These are phyloP conservation scores for Galaxea fascicularis DNA, from an alignment of 92 coral and sea anemone species.

Conservation along the genomic window DNA sequence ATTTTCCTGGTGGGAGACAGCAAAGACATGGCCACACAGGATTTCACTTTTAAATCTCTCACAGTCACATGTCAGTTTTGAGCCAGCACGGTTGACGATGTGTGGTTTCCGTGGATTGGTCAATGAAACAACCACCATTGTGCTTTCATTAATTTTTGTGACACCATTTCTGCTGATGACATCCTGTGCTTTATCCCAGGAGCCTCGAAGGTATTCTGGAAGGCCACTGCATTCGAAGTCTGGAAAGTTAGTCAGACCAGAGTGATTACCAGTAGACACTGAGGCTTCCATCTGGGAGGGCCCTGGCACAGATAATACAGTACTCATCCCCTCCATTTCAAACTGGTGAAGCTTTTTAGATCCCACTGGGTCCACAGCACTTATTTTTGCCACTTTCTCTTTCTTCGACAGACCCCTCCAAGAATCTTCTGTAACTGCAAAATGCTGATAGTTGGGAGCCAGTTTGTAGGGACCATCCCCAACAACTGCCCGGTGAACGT, in stretches of 20 bases:
- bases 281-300: slow-evolving; percentile 28
- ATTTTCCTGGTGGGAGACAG: no score
- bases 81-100: slow-evolving; percentile 28
- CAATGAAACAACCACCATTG: slow-evolving; percentile 26
- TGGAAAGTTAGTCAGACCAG: slow-evolving; percentile 34
- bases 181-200: slow-evolving; percentile 44
- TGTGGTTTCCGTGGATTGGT: slow-evolving; percentile 61
- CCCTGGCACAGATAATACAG: not conserved
- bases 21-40: slow-evolving; percentile 53
- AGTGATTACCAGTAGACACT: slow-evolving; percentile 2
- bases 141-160: slow-evolving; percentile 35
- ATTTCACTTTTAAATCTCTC: slow-evolving; percentile 52
- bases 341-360: no score
- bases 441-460: slow-evolving; percentile 42
- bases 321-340: no score
- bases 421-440: slow-evolving; percentile 40
- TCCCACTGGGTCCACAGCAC: slow-evolving; percentile 28
- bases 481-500: slow-evolving; percentile 58
- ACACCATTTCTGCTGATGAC: slow-evolving; percentile 47
- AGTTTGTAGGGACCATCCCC: slow-evolving; percentile 60
- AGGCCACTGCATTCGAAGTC: slow-evolving; percentile 45
- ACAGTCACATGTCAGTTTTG: no score
- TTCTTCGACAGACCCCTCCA: slow-evolving; percentile 13
- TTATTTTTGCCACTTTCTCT: slow-evolving; percentile 25
- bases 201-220: slow-evolving; percentile 24